A percentile compares a stretch with the other conserved stretches of the same genome.
Evolutionary conservation across 53 echinoderm and acorn worm genomes (phyloP).

Genomic region (Stichopus horrens): DNA sequence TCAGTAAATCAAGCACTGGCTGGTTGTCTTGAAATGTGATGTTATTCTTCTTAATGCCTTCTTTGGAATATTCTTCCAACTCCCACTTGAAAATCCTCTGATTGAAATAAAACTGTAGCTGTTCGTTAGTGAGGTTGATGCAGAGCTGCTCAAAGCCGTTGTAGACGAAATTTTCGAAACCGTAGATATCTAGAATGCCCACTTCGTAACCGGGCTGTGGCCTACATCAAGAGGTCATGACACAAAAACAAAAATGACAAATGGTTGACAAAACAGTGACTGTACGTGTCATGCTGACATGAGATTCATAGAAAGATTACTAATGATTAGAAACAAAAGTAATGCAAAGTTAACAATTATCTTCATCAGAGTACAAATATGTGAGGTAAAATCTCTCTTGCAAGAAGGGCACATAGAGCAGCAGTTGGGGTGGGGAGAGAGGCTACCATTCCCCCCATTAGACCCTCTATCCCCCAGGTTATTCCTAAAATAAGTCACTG

Average conservation of each 20-base stretch:
- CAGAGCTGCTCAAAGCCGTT: conserved; percentile 98
- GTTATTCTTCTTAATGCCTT: conserved; percentile 79
- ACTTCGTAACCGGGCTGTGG: conserved; percentile 70
- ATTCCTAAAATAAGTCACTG: too few relatives aligned
- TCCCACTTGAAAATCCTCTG: conserved; percentile 99
- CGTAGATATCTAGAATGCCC: conserved; percentile 96
- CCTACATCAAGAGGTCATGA: conserved; percentile 27
- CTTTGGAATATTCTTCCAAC: conserved; percentile 81
- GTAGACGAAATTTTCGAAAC: conserved; percentile 86
- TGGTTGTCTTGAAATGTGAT: conserved; percentile 94
- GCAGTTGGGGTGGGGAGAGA: too few relatives aligned
- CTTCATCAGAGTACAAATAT: too few relatives aligned
- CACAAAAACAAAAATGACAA: background rate
- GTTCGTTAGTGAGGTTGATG: conserved; percentile 96
- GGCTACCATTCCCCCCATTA: too few relatives aligned
- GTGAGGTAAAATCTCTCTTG: too few relatives aligned
- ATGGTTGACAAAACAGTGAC: background rate
- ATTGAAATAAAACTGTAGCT: conserved; percentile 96
- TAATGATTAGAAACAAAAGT: too few relatives aligned
- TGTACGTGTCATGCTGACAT: too few relatives aligned
- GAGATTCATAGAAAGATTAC: too few relatives aligned
- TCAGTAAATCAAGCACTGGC: conserved; percentile 76
- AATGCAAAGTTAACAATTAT: too few relatives aligned
- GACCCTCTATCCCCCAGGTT: too few relatives aligned
- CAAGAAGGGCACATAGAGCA: too few relatives aligned